Base-by-base conservation (phyloP, 2,888 invertebrate genomes). In the Chrysopilus asiliformis region DNA sequence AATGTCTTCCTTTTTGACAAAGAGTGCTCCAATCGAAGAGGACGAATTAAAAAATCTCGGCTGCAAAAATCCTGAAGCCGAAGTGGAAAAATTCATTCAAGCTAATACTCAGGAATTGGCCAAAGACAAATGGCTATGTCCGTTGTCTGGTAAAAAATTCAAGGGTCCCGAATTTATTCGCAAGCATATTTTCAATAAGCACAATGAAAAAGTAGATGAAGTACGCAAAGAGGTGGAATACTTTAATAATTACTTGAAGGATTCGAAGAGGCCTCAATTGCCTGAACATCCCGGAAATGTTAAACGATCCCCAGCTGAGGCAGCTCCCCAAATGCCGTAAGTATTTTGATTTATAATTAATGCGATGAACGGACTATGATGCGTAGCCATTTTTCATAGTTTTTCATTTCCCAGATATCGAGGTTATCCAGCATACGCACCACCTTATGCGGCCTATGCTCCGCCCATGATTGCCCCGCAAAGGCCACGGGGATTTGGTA, bases 51-150 rank as follows among this genome's bases (percentile, higher is more conserved):
- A 74, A 13, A 85, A 85, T 54, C 68, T 94, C 34, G 93, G 93
- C 4, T 76, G 79, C 38, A 90, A 91, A 67, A 74, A 76, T 51
- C 67, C 76, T 2, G 57, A 59, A 36, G 52, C 55, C 2, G 61
- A 64, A 57, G 67, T 94, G 1, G 94, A 95, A 53, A 91, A 91
- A 59, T 95, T 98, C 59, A 80, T 98, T 12, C 79, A 83, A 51
- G 82, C 91, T 1, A 98, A 98, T 58, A 94, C 94, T 0, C 89
- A 97, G 54, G 97, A 98, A 64, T 57, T 98, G 45, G 86, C 89
- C 0, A 94, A 94, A 57, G 98, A 97, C 58, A 98, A 98, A 53
- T 98, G 97, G 97, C 63, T 98, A 46, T 98, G 98, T 63, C 98
- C 98, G 0, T 66, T 98, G 7, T 95, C 94, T 37, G 97, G 97